These are phyloP conservation scores for Torymus auratus DNA, from an alignment of 2,888 invertebrate species.

Conservation along the genomic window DNA sequence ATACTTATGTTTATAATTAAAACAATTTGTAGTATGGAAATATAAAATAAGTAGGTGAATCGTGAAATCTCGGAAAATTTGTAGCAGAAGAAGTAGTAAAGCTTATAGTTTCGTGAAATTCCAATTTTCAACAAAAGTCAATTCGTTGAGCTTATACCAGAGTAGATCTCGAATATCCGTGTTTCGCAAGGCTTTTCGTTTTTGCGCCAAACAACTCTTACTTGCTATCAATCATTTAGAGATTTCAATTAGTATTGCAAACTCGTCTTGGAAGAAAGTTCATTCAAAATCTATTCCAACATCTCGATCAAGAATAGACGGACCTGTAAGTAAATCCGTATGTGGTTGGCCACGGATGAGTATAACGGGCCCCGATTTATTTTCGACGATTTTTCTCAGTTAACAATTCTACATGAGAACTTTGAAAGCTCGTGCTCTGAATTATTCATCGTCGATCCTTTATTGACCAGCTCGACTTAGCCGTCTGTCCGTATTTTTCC, in stretches of 20 bases:
- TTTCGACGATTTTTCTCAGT: slow-evolving; percentile 20
- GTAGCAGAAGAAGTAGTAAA: too few relatives aligned
- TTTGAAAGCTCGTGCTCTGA: background rate
- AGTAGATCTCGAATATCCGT: too few relatives aligned
- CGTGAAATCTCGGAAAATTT: too few relatives aligned
- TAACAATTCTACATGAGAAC: slow-evolving; percentile 21
- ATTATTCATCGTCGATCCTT: slow-evolving; percentile 31
- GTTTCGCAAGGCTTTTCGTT: background rate
- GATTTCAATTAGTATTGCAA: slow-evolving; percentile 15
- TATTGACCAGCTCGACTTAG: slow-evolving; percentile 29
- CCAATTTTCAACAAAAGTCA: too few relatives aligned
- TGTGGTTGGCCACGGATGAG: background rate
- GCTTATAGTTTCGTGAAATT: too few relatives aligned
- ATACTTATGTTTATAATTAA: too few relatives aligned
- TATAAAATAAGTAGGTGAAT: too few relatives aligned
- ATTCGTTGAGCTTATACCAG: too few relatives aligned
- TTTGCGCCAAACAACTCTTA: background rate
- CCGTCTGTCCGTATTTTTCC: background rate
- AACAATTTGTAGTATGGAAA: too few relatives aligned
- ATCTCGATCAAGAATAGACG: background rate
- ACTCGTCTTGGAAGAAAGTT: background rate
- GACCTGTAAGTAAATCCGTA: slow-evolving; percentile 5
- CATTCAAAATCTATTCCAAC: slow-evolving; percentile 2
- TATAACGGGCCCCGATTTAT: background rate
- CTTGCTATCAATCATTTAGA: background rate